Percentiles rank a stretch among this genome's conserved stretches.
These are phyloP conservation scores for Lasioglossum oenotherae DNA, from an alignment of 2,888 invertebrate species.

Conservation along the genomic window DNA sequence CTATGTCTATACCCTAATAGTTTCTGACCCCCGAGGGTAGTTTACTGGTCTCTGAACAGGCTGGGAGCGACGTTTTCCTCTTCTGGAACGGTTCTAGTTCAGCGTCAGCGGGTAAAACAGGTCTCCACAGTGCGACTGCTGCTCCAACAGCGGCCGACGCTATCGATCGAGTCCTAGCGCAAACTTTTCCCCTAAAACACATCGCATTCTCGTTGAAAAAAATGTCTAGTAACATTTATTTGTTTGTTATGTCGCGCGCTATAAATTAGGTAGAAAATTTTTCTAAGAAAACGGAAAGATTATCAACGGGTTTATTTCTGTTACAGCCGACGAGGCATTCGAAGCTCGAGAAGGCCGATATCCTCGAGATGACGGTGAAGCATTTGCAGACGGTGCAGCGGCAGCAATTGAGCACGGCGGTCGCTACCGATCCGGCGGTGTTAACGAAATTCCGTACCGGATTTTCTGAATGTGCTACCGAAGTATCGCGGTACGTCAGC, in stretches of 20 bases:
- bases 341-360: constrained; percentile 98
- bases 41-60: constrained; percentile 56
- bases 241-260: background rate
- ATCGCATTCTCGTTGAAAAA: too few relatives aligned
- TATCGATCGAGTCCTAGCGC: constrained; percentile 16
- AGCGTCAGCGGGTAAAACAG: constrained; percentile 49
- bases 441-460: constrained; percentile 94
- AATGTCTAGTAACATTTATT: background rate
- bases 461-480: constrained; percentile 94
- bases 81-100: background rate
- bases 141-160: background rate
- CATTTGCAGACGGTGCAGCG: constrained; percentile 95
- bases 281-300: background rate
- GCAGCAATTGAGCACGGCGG: constrained; percentile 93
- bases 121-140: background rate
- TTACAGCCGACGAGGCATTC: constrained; percentile 96
- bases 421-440: constrained; percentile 93
- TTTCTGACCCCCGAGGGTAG: background rate
- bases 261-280: background rate
- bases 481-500: constrained; percentile 90
- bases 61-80: constrained; percentile 40
- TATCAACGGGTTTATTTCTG: constrained; percentile 60
- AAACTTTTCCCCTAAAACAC: background rate
- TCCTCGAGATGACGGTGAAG: constrained; percentile 97
- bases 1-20: too few relatives aligned